Conservation (phyloP, 2,797 vertebrate genomes). For the Okamejei kenojei region DNA sequence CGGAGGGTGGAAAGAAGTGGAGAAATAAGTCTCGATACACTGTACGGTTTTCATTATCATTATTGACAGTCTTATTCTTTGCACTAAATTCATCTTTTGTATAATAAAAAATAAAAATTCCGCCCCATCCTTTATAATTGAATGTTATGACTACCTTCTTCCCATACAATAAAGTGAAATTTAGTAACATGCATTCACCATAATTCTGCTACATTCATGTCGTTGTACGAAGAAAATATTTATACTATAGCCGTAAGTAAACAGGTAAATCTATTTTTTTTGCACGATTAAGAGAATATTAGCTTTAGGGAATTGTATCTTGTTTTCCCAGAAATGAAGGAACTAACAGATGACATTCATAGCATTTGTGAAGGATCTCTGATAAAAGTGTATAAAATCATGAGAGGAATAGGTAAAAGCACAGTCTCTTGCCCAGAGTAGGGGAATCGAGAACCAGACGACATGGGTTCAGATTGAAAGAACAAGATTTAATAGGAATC, state of each 20-base stretch:
- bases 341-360: background rate
- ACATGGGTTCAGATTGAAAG: too few relatives aligned
- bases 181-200: background rate
- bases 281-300: background rate
- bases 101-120: background rate
- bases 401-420: too few relatives aligned
- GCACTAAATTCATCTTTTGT: background rate
- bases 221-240: background rate
- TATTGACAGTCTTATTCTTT: background rate
- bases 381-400: too few relatives aligned
- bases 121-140: background rate
- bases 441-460: too few relatives aligned
- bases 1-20: too few relatives aligned
- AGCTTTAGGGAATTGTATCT: background rate
- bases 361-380: too few relatives aligned
- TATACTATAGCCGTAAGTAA: background rate
- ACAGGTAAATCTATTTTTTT: background rate
- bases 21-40: background rate
- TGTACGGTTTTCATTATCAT: background rate
- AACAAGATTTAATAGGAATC: too few relatives aligned
- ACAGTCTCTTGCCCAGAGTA: too few relatives aligned
- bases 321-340: background rate
- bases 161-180: background rate
- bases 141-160: background rate
- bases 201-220: background rate